Percentiles rank a stretch among this genome's conserved stretches.
These are phyloP conservation scores for Phengaris arion DNA, from an alignment of 2,888 invertebrate species.

Conservation along the genomic window DNA sequence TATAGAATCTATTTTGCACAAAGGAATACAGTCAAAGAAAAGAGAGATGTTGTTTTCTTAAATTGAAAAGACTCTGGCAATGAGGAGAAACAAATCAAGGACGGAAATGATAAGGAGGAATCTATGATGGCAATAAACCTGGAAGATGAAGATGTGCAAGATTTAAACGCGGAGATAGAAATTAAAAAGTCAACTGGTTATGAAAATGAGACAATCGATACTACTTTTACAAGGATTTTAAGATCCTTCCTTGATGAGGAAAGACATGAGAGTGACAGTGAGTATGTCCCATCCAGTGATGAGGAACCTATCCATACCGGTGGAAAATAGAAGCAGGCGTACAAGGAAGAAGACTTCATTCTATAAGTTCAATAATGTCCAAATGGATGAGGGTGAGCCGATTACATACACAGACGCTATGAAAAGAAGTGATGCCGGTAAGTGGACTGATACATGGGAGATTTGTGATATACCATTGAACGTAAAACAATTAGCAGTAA, in stretches of 20 bases:
- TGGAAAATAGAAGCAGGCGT: not conserved
- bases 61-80: not conserved
- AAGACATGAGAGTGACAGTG: not conserved
- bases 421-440: not conserved
- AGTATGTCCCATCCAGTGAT: not conserved
- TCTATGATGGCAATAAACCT: not conserved
- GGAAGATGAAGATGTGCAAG: not conserved
- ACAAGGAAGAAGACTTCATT: not conserved
- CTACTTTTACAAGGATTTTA: too few relatives aligned
- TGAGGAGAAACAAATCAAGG: not conserved
- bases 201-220: not conserved
- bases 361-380: not conserved
- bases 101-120: too few relatives aligned
- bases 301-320: too few relatives aligned
- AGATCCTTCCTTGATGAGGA: too few relatives aligned
- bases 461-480: not conserved
- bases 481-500: conserved; percentile 31
- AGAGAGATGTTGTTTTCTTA: conserved; percentile 34
- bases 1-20: conserved; percentile 34
- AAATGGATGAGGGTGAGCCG: not conserved
- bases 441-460: not conserved
- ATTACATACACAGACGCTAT: not conserved
- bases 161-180: not conserved
- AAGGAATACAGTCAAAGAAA: conserved; percentile 30
- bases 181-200: too few relatives aligned